Base-by-base conservation (phyloP, 2,797 vertebrate genomes). In the Tenualosa ilisha region DNA sequence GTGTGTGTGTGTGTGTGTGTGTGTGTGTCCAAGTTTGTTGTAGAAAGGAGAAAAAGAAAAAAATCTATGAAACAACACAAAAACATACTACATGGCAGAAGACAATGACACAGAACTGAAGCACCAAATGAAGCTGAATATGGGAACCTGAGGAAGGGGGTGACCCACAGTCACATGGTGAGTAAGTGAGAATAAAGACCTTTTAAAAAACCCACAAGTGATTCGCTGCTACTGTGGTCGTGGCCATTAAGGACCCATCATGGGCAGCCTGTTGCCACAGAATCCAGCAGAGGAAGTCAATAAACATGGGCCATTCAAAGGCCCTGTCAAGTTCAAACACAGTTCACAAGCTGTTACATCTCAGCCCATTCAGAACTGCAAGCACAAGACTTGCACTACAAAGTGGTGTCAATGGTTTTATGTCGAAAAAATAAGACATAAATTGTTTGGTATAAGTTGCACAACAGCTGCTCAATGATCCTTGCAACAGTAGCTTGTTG, bases 241-340 rank as follows among this genome's bases (percentile, higher is more conserved):
- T 59, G 31, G 37, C 68, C 50, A 85, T 81, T 63, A 85, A 63
- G 46, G 40, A 20, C 24, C 75, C 75, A 85, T 82, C 54, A 82
- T 50, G 22, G 49, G 53, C 43, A 37, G n/a, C 31, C 31, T 54
- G 68, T 59, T 53, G 49, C 72, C 43, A 31, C 84, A 1, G 72
- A 43, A 31, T 37, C 68, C 54, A 24, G 20, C 56, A 49, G 8
- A 50, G 24, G 51, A 46, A 59, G 37, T 17, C n/a, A 51, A 56
- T 46, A 22, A 63, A 40, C 24, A 75, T 3, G 31, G 31, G 3
- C 37, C 68, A 40, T 75, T 75, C 37, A 75, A 75, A 75, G 68
- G 37, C 68, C 6, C 68, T 43, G 68, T 75, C 37, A 20, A 75
- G 68, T 75, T 75, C 13, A 75, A 43, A 75, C 68, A 75, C 37